phyloP scores from a whole-genome alignment of 92 coral and sea anemone genomes.

The Zoanthus solanderi region DNA sequence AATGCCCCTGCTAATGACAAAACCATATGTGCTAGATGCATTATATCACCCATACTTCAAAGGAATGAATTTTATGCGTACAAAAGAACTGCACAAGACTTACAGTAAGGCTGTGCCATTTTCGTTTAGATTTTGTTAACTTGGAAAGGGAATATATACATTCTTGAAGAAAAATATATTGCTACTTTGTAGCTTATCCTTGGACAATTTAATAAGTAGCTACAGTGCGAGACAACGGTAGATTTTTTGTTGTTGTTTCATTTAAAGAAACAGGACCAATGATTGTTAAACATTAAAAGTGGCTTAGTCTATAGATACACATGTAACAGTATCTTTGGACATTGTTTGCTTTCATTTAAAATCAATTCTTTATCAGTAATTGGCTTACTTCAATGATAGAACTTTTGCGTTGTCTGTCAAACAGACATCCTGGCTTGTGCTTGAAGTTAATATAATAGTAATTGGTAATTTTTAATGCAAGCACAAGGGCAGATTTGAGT shows the following conservation, averaged over 20 bases:
- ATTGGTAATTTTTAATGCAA: not conserved
- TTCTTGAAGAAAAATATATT: not conserved
- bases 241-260: not conserved
- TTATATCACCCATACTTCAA: not conserved
- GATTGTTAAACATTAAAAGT: not conserved
- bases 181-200: not conserved
- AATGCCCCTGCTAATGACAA: slow-evolving; percentile 56
- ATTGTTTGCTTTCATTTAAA: not conserved
- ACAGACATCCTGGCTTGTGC: not conserved
- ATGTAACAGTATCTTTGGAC: not conserved
- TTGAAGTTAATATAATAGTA: not conserved
- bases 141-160: not conserved
- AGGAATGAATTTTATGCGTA: not conserved
- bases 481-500: not conserved
- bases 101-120: not conserved
- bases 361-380: not conserved
- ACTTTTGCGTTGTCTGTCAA: not conserved
- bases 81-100: not conserved
- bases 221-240: not conserved
- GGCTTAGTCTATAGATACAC: not conserved
- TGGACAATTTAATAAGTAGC: not conserved
- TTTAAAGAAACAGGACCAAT: not conserved
- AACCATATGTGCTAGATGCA: not conserved
- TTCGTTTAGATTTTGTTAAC: not conserved
- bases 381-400: not conserved